Percentiles rank a stretch among this genome's conserved stretches.
These are phyloP conservation scores for Zaprionus vittiger DNA, from an alignment of 1,140 invertebrate species.

Conservation along the genomic window DNA sequence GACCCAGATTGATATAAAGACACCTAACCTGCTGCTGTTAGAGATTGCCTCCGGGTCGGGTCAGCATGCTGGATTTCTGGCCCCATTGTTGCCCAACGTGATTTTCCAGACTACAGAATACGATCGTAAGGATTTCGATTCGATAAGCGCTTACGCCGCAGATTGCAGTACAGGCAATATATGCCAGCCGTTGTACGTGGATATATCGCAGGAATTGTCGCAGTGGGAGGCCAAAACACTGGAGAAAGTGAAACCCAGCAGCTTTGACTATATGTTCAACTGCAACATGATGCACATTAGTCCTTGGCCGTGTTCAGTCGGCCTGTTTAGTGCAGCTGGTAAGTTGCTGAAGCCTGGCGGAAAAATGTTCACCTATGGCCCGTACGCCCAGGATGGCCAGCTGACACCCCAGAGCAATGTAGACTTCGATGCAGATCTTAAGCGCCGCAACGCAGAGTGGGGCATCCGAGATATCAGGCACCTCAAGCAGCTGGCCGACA, in stretches of 20 bases:
- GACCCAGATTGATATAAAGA: conserved; percentile 86
- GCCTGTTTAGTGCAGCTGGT: conserved; percentile 90
- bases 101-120: conserved; percentile 92
- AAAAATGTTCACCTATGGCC: conserved; percentile 92
- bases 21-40: conserved; percentile 85
- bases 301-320: conserved; percentile 88
- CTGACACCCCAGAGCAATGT: conserved; percentile 77
- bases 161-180: conserved; percentile 88
- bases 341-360: conserved; percentile 89
- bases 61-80: conserved; percentile 90
- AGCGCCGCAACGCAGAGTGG: conserved; percentile 88
- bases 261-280: conserved; percentile 91
- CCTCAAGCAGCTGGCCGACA: conserved; percentile 88
- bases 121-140: conserved; percentile 87
- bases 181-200: conserved; percentile 87
- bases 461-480: conserved; percentile 91
- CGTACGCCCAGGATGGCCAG: conserved; percentile 90
- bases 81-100: conserved; percentile 87
- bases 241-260: background rate
- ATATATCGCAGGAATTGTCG: conserved; percentile 87
- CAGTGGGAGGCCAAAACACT: conserved; percentile 81
- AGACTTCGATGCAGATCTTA: conserved; percentile 84
- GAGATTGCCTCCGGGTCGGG: conserved; percentile 94
- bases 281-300: conserved; percentile 96
- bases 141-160: conserved; percentile 88